These are phyloP conservation scores for Pseudeuparius sepicola DNA, from an alignment of 2,888 invertebrate species.

Conservation along the genomic window DNA sequence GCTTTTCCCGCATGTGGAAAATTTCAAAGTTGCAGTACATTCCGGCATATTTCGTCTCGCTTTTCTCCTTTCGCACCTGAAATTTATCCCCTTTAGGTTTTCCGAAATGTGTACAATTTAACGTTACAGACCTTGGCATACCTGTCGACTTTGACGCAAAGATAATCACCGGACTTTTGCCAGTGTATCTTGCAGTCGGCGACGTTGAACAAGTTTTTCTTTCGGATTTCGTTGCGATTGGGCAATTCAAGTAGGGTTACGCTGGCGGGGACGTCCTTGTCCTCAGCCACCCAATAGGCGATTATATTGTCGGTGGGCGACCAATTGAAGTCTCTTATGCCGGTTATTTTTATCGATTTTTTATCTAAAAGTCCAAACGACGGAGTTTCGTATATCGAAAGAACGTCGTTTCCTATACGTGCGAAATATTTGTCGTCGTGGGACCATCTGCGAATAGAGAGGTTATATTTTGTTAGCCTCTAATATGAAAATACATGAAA, in stretches of 20 bases:
- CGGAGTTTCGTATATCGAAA: slow-evolving; percentile 94
- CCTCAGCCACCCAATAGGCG: slow-evolving; percentile 97
- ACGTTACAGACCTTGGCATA: slow-evolving; percentile 34
- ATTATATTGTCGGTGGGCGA: slow-evolving; percentile 93
- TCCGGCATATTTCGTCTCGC: slow-evolving; percentile 88
- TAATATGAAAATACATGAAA: too few relatives aligned
- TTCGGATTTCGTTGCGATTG: slow-evolving; percentile 76
- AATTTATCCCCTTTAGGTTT: too few relatives aligned
- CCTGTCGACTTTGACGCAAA: slow-evolving; percentile 91
- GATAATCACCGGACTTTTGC: slow-evolving; percentile 96
- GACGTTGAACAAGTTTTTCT: slow-evolving; percentile 95
- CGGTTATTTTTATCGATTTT: slow-evolving; percentile 84
- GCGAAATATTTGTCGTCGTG: slow-evolving; percentile 94
- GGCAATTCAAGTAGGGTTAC: slow-evolving; percentile 90
- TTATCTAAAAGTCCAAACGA: slow-evolving; percentile 90
- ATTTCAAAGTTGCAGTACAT: slow-evolving; percentile 99
- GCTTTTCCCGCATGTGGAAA: slow-evolving; percentile 94
- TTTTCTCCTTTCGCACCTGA: slow-evolving; percentile 89
- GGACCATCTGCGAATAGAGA: too few relatives aligned
- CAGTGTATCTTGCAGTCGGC: slow-evolving; percentile 98
- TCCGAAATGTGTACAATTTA: too few relatives aligned
- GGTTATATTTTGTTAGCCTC: too few relatives aligned
- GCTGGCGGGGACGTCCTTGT: slow-evolving; percentile 91
- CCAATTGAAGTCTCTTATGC: slow-evolving; percentile 93
- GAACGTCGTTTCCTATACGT: slow-evolving; percentile 62